Evolutionary conservation across 2,113 vertebrate genomes (phyloP).

Genomic region (Hylia prasina): DNA sequence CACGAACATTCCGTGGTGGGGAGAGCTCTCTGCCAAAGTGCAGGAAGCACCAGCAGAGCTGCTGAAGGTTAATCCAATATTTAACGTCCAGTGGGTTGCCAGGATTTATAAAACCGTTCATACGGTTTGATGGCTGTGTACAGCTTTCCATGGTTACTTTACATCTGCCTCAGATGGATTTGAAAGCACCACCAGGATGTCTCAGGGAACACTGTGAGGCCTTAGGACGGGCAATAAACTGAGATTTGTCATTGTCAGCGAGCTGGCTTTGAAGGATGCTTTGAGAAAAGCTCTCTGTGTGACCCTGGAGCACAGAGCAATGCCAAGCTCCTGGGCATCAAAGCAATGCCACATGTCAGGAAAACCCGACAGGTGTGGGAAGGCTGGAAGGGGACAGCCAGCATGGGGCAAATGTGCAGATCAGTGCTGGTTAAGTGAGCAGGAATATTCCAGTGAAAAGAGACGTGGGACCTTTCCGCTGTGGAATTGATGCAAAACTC

Average conservation of each 20-base stretch:
- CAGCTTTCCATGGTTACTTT: slow-evolving; percentile 25
- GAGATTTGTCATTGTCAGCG: slow-evolving; percentile 24
- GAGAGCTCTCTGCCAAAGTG: not conserved
- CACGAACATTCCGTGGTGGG: fast-evolving
- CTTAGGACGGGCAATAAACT: not conserved
- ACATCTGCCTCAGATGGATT: not conserved
- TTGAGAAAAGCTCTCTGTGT: not conserved
- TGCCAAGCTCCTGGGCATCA: not conserved
- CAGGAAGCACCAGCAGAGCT: slow-evolving; percentile 48
- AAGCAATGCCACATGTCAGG: slow-evolving; percentile 1
- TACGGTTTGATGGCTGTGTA: slow-evolving; percentile 4
- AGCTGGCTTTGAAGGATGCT: slow-evolving; percentile 3
- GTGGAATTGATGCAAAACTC: fast-evolving
- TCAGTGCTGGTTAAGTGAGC: not conserved
- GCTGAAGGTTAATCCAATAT: slow-evolving; percentile 49
- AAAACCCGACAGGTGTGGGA: not conserved
- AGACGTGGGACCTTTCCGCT: fast-evolving
- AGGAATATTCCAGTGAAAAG: not conserved
- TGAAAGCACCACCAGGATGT: not conserved
- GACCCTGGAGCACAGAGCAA: not conserved
- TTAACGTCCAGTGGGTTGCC: slow-evolving; percentile 28
- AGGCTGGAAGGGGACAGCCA: not conserved
- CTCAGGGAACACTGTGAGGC: not conserved
- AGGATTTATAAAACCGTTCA: slow-evolving; percentile 4
- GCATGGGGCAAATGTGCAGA: not conserved